A percentile compares a stretch with the other conserved stretches of the same genome.
Evolutionary conservation across 2,888 invertebrate genomes (phyloP).

Genomic region (Orthosia incerta): DNA sequence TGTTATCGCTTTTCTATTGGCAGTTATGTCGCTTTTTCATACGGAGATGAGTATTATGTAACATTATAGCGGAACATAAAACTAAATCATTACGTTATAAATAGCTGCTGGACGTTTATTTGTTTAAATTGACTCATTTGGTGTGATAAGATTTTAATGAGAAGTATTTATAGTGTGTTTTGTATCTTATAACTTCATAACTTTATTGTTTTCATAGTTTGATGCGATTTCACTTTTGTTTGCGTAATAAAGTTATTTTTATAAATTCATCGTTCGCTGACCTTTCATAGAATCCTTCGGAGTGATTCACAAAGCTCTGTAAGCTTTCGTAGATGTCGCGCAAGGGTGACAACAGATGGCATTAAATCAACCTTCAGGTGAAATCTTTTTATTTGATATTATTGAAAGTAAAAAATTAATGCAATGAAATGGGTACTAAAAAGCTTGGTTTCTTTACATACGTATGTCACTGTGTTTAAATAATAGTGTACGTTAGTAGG

Average conservation of each 20-base stretch:
- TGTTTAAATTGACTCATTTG: constrained; percentile 66
- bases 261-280: constrained; percentile 27
- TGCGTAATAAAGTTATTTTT: constrained; percentile 26
- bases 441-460: too few relatives aligned
- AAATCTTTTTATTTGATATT: neutral
- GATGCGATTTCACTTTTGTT: constrained; percentile 33
- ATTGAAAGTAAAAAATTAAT: neutral
- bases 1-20: constrained; percentile 88
- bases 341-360: constrained; percentile 59
- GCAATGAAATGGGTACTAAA: neutral
- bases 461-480: too few relatives aligned
- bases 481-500: neutral
- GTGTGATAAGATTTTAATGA: constrained; percentile 71
- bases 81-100: constrained; percentile 77
- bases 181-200: constrained; percentile 26
- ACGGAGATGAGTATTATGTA: constrained; percentile 75
- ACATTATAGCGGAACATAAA: constrained; percentile 79
- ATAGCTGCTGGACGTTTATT: constrained; percentile 64
- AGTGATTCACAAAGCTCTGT: constrained; percentile 15
- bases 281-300: constrained; percentile 15
- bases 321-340: constrained; percentile 37
- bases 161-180: constrained; percentile 59
- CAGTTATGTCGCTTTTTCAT: constrained; percentile 83
- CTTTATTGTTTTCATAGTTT: constrained; percentile 41
- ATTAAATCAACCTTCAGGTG: constrained; percentile 21